Conservation (phyloP, 2,113 vertebrate genomes). For the Microtus ochrogaster region DNA sequence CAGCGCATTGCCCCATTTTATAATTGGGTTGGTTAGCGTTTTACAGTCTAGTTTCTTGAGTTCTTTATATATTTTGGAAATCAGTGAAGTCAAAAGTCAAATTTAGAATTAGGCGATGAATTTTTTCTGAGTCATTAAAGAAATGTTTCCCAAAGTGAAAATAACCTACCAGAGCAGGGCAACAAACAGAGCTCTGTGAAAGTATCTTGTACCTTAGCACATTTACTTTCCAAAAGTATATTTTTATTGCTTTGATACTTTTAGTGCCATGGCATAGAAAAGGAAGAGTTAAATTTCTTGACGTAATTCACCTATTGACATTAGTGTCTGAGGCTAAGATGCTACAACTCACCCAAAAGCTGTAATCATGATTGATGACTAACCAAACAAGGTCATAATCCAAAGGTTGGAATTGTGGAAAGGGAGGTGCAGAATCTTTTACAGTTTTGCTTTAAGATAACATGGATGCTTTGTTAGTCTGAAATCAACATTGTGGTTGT, state of each 20-base stretch:
- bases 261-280: not conserved
- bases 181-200: not conserved
- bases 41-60: no score
- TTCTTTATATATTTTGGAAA: no score
- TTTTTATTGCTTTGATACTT: not conserved
- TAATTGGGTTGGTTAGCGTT: no score
- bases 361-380: not conserved
- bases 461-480: not conserved
- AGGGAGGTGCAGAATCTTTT: not conserved
- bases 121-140: not conserved
- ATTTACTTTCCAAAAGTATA: not conserved
- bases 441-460: not conserved
- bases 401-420: not conserved
- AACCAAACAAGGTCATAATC: not conserved
- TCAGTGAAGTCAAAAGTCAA: not conserved
- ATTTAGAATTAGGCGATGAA: not conserved
- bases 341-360: not conserved
- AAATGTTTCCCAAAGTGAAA: conserved; percentile 2
- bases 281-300: not conserved
- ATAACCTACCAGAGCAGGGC: not conserved
- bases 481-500: not conserved
- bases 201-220: not conserved
- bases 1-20: no score
- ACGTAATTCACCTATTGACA: not conserved
- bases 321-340: not conserved